Percentiles rank a stretch among this genome's conserved stretches.
phyloP scores from a whole-genome alignment of 2,797 vertebrate genomes.

The Hoplostethus atlanticus region DNA sequence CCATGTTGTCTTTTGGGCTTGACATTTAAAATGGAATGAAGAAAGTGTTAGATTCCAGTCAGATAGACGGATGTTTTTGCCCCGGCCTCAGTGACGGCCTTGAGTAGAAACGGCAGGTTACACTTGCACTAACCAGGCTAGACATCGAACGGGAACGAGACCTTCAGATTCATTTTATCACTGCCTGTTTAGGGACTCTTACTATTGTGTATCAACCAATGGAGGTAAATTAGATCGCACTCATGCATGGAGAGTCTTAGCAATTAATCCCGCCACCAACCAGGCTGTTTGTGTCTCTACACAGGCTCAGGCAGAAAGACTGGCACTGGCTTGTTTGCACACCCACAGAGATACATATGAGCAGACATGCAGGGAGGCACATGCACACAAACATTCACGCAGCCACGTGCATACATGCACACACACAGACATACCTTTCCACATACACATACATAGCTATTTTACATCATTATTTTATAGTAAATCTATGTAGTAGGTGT shows the following conservation, averaged over 20 bases:
- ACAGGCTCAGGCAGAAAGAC: conserved; percentile 46
- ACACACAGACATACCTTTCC: not conserved
- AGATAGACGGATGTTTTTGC: conserved; percentile 64
- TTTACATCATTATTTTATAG: not conserved
- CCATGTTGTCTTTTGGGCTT: conserved; percentile 76
- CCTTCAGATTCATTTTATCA: conserved; percentile 79
- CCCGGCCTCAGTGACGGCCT: conserved; percentile 46
- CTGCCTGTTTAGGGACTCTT: conserved; percentile 74
- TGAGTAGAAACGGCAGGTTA: conserved; percentile 52
- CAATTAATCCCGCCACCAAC: conserved; percentile 77
- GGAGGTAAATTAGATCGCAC: conserved; percentile 81
- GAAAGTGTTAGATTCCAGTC: conserved; percentile 68
- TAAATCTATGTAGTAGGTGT: not conserved
- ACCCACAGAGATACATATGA: conserved; percentile 54
- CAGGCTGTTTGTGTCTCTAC: conserved; percentile 37
- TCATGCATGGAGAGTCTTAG: conserved; percentile 75
- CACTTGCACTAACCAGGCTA: conserved; percentile 70
- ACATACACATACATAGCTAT: not conserved
- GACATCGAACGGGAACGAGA: conserved; percentile 67
- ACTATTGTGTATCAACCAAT: conserved; percentile 76
- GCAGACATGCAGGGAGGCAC: conserved; percentile 28
- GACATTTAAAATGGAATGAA: conserved; percentile 82
- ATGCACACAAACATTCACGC: conserved; percentile 37
- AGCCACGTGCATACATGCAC: conserved; percentile 24
- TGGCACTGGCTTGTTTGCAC: conserved; percentile 41